phyloP scores from a whole-genome alignment of 2,888 invertebrate genomes.

The Drymonia ruficornis region DNA sequence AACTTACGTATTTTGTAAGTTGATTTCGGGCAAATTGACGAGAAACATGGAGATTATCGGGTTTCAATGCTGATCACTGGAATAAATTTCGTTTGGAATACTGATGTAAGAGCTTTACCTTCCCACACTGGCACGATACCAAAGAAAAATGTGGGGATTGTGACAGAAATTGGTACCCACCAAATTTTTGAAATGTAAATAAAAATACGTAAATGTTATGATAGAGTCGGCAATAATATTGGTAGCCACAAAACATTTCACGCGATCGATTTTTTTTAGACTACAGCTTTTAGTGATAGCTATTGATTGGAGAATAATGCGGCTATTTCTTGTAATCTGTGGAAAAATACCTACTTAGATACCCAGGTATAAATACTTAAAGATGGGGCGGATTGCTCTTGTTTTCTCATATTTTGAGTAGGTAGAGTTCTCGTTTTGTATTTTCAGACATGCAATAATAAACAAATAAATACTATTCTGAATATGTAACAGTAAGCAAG shows the following conservation, averaged over 20 bases:
- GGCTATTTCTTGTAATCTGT: too few relatives aligned
- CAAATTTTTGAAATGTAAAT: slow-evolving; percentile 31
- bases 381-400: too few relatives aligned
- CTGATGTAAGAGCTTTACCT: slow-evolving; percentile 40
- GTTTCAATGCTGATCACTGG: slow-evolving; percentile 49
- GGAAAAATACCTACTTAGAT: too few relatives aligned
- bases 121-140: slow-evolving; percentile 35
- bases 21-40: slow-evolving; percentile 59
- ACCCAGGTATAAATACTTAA: too few relatives aligned
- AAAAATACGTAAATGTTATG: slow-evolving; percentile 25
- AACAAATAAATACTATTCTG: too few relatives aligned
- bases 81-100: slow-evolving; percentile 52
- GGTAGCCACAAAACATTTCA: too few relatives aligned
- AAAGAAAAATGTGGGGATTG: slow-evolving; percentile 32
- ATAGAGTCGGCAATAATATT: slow-evolving; percentile 28
- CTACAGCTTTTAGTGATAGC: too few relatives aligned
- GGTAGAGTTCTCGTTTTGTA: too few relatives aligned
- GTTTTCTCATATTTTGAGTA: too few relatives aligned
- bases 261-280: too few relatives aligned
- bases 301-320: too few relatives aligned
- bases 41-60: slow-evolving; percentile 55
- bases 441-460: too few relatives aligned
- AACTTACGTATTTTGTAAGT: slow-evolving; percentile 68
- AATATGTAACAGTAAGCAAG: not conserved
- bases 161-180: slow-evolving; percentile 21